Base-by-base conservation (phyloP, 2,113 vertebrate species). In the Cynopterus brachyotis region DNA sequence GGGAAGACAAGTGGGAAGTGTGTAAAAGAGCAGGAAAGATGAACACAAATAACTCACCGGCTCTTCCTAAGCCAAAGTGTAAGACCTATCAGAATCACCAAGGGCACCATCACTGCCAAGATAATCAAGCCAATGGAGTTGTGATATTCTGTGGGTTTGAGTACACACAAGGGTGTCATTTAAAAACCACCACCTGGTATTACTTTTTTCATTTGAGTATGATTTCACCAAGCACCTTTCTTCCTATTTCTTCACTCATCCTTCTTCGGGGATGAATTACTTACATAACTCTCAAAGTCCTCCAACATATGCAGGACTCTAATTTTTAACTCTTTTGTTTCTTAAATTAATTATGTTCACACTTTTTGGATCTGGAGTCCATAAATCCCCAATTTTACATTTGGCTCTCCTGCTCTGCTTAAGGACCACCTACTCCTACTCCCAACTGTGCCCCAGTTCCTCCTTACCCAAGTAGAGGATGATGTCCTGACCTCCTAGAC, bases 381-480 rank as follows among this genome's bases (percentile, higher is more conserved):
- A 72, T 40, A 64, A 40, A 19, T 28, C 9, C 11, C 20, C 2
- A 17, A 2, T 15, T 30, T 72, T 53, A 59, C 22, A 70, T 3
- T 10, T 50, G 2, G 1, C 0, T 53, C 9, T 73, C 9, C 20
- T 16, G 8, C 0, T 45, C 0, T 42, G 13, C 0, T n/a, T 22
- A 5, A 87, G 24, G 9, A 66, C 13, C 5, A 5, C 17, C 1
- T 0, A 2, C 20, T 32, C 6, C 40, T 7, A 76, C 37, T 17
- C 42, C 60, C 37, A 47, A 22, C 6, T 0, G 30, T 28, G 0
- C 3, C 2, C 28, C 1, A 55, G 13, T 6, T 9, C 35, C 37
- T 83, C 35, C 75, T 95, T 20, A 90, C 86, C 81, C 53, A 76
- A 88, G 24, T 79, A 6, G 1, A 85, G 19, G 47, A 87, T 0